phyloP scores from a whole-genome alignment of 2,797 vertebrate species.

The Benthosema pterotum region DNA sequence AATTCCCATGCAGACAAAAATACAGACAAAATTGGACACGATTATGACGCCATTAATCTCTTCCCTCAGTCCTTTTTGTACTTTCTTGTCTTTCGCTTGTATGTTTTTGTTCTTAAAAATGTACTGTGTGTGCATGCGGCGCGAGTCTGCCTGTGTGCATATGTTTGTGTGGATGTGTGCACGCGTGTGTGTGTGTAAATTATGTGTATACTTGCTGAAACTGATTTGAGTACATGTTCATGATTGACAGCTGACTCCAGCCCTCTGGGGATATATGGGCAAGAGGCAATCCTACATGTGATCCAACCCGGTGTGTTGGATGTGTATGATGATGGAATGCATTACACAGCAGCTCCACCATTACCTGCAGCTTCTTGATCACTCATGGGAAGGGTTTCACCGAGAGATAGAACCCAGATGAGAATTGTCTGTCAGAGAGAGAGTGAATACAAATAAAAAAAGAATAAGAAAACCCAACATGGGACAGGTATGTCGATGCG shows the following conservation, averaged over 20 bases:
- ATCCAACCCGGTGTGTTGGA: constrained; percentile 48
- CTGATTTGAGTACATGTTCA: neutral
- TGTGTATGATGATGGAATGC: constrained; percentile 43
- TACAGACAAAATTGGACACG: no score
- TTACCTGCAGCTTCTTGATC: constrained; percentile 33
- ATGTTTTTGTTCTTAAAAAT: no score
- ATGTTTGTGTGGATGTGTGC: constrained; percentile 16
- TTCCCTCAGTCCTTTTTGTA: no score
- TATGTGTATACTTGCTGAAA: constrained; percentile 20
- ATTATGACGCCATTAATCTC: no score
- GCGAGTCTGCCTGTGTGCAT: constrained; percentile 4
- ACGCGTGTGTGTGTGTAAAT: constrained; percentile 22
- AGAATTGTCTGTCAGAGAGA: constrained; percentile 13
- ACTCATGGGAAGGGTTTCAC: constrained; percentile 47
- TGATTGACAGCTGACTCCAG: constrained; percentile 9
- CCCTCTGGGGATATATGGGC: constrained; percentile 34
- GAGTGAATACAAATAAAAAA: neutral
- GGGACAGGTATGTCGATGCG: no score
- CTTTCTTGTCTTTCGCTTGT: no score
- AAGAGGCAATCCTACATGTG: constrained; percentile 47
- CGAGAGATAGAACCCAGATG: constrained; percentile 47
- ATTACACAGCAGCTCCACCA: constrained; percentile 26
- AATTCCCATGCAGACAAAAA: no score
- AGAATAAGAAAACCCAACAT: no score
- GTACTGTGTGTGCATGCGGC: no score